phyloP scores from a whole-genome alignment of 2,797 vertebrate species.

The Neomorphus geoffroyi region DNA sequence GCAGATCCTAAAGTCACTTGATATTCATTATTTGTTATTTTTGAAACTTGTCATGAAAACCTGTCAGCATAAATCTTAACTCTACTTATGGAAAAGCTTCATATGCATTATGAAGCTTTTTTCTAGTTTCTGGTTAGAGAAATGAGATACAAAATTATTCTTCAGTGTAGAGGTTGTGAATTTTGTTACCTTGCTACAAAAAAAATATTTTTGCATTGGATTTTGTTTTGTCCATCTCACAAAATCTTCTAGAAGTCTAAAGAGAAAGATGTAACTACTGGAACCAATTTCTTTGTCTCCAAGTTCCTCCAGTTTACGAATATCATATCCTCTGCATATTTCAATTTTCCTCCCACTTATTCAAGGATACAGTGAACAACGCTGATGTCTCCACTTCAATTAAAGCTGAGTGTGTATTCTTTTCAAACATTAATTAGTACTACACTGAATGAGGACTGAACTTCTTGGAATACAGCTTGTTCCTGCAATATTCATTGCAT shows the following conservation, averaged over 20 bases:
- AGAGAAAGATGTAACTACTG: neutral
- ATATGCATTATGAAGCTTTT: neutral
- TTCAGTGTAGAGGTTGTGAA: neutral
- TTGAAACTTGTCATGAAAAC: neutral
- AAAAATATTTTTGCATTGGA: neutral
- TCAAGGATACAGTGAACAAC: neutral
- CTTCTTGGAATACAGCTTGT: conserved; percentile 53
- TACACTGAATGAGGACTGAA: conserved; percentile 59
- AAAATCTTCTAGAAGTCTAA: neutral
- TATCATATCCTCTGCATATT: neutral
- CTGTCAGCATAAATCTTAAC: neutral
- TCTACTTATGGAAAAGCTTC: neutral
- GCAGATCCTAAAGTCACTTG: neutral
- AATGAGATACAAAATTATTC: neutral
- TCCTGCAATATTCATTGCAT: conserved; percentile 67
- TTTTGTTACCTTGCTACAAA: neutral
- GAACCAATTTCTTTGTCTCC: neutral
- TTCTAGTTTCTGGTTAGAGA: neutral
- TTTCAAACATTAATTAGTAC: conserved; percentile 33
- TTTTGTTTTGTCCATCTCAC: neutral
- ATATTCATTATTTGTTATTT: neutral
- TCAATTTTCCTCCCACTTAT: neutral
- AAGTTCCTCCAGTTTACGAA: neutral
- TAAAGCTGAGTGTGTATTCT: neutral
- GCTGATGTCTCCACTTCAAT: neutral